Evolutionary conservation across 2,113 vertebrate species (phyloP), one percentile per base, ranked within the genome.

Genomic region (Dinomys branickii): DNA sequence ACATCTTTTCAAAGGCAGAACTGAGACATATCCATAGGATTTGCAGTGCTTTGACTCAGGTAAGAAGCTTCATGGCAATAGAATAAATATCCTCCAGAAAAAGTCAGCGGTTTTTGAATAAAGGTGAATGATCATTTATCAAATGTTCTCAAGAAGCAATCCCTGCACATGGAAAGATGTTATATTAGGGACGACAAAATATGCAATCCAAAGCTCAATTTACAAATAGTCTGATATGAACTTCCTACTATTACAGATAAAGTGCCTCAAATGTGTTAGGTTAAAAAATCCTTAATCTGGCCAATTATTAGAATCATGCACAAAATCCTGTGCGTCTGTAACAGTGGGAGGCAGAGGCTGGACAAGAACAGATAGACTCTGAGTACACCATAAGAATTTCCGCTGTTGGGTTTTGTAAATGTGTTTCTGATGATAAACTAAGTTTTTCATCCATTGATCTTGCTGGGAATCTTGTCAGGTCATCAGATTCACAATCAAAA

Each of bases 291-390:
- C 0, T 8, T 28, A 80, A 91, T 1, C 7, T 69, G 16, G 3
- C 12, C 88, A 47, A 16, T 88, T 22, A 58, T 77, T 38, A 58
- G 20, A 94, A 54, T 67, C 10, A 44, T 5, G 8, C 69, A 4
- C 20, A 56, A 28, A 65, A 11, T 35, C 75, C 0, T 41, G 1
- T 52, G 44, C 83, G 1, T 19, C 0, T 84, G 10, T 63, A 7
- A 28, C 17, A n/a, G 2, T 0, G 6, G 2, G n/a, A 58, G 1
- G 13, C 10, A 30, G 0, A 56, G 5, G 0, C 47, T 82, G 16
- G 6, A 54, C 1, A 82, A n/a, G n/a, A n/a, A 58, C n/a, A 75
- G 93, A 10, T 41, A 59, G 5, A 61, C 3, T 3, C 3, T 56
- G 13, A 33, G 8, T n/a, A 58, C 44, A 69, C 2, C 56, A 2